Evolutionary conservation across 2,113 vertebrate genomes (phyloP).

Genomic region (Danionella cerebrum): DNA sequence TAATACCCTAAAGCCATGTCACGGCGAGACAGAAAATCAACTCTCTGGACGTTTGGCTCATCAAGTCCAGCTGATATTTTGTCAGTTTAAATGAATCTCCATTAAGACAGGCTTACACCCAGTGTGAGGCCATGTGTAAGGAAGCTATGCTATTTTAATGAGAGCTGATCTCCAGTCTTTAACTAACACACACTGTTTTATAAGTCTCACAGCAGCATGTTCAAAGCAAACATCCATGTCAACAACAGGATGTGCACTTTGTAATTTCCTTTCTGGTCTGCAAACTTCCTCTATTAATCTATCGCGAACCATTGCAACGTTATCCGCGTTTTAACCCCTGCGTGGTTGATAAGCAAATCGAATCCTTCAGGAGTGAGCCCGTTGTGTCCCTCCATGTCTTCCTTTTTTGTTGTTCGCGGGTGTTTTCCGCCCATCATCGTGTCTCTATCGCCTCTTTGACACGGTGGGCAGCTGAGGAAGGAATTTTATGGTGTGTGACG

Average conservation of each 20-base stretch:
- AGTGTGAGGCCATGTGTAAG: constrained; percentile 12
- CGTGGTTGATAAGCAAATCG: background rate
- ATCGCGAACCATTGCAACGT: constrained; percentile 40
- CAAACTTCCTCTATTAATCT: constrained; percentile 55
- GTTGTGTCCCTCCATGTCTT: background rate
- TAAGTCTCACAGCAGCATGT: constrained; percentile 52
- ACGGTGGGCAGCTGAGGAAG: constrained; percentile 65
- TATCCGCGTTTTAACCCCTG: constrained; percentile 31
- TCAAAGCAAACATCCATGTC: constrained; percentile 59
- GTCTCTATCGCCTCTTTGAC: constrained; percentile 64
- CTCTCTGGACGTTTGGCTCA: constrained; percentile 2
- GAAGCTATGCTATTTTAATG: constrained; percentile 41
- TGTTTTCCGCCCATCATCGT: constrained; percentile 48
- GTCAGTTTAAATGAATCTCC: constrained; percentile 8
- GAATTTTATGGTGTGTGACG: constrained; percentile 71
- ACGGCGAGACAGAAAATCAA: constrained; percentile 10
- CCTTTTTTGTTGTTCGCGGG: constrained; percentile 1
- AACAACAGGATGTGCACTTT: constrained; percentile 56
- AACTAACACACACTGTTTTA: constrained; percentile 67
- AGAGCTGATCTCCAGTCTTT: constrained; percentile 53
- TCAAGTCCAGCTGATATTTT: constrained; percentile 1
- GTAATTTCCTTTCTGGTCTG: constrained; percentile 49
- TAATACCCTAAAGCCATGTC: constrained; percentile 23
- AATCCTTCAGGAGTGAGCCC: background rate
- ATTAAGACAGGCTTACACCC: background rate